Evolutionary conservation across 2,797 vertebrate genomes (phyloP), one percentile per base, ranked within the genome.

Genomic region (Sparus aurata): DNA sequence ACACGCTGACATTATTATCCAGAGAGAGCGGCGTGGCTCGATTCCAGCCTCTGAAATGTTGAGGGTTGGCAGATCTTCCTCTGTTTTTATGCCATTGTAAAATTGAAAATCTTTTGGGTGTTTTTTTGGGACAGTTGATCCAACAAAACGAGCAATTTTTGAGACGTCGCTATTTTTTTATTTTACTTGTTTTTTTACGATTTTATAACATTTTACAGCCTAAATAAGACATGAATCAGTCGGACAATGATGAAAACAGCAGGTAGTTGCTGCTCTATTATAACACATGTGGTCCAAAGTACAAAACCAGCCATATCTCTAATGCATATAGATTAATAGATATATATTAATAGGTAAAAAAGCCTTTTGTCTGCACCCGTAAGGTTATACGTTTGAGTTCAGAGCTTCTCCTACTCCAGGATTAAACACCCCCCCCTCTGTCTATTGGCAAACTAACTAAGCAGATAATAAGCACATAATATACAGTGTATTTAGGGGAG

Each of bases 401-500:
- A 68, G 67, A 73, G 52, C 23, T 34, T 57, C 62, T 46, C 64
- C 69, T 76, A 62, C 67, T n/a, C n/a, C 47, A 79, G 77, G 59
- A 79, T 88, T 84, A 85, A 79, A 88, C 82, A 79, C 58, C 58
- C 54, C 55, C n/a, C 43, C 58, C 54, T 67, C 52, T 68, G 57
- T 84, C 63, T 85, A 88, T 85, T 84, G 83, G 88, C 83, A 87
- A 84, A 83, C 52, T 70, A 69, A 85, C 81, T 79, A 72, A 66
- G 84, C 75, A 89, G 83, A 91, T 89, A 89, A 90, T 79, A 83
- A 87, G 82, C 80, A 85, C 73, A 75, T 83, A 67, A 85, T 85
- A 79, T 64, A 86, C 69, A 72, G 74, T 83, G 80, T 87, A 82
- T 91, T 85, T 84, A 90, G 64, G 77, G 78, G 75, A 86, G 61